phyloP scores from a whole-genome alignment of 23 tunicate species.

The Ascidia mentula region DNA sequence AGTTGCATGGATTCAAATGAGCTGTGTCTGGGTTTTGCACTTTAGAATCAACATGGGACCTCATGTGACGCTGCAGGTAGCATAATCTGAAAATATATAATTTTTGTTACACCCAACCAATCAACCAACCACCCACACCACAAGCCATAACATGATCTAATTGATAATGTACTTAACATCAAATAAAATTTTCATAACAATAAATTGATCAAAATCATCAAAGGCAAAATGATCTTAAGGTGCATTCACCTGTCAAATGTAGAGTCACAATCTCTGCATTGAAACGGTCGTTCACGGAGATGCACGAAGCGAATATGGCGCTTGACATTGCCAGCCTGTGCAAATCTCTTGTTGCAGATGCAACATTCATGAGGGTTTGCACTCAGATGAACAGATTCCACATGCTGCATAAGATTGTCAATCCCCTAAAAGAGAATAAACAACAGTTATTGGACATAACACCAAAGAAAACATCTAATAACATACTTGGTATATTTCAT shows the following conservation, averaged over 20 bases:
- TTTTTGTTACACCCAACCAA: neutral
- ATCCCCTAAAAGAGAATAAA: constrained; percentile 39
- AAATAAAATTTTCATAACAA: too few relatives aligned
- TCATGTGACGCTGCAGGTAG: constrained; percentile 90
- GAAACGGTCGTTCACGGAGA: constrained; percentile 80
- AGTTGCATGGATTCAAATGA: constrained; percentile 63
- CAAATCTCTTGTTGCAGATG: constrained; percentile 83
- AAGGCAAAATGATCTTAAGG: too few relatives aligned
- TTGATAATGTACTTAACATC: too few relatives aligned
- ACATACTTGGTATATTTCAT: constrained; percentile 42
- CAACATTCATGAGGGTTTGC: constrained; percentile 81
- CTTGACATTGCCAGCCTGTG: constrained; percentile 95
- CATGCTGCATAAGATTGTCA: constrained; percentile 68
- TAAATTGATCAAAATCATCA: too few relatives aligned
- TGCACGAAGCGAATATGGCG: constrained; percentile 92
- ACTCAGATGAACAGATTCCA: constrained; percentile 67
- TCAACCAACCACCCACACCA: too few relatives aligned
- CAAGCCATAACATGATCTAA: too few relatives aligned
- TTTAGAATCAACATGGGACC: constrained; percentile 60
- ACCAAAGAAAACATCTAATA: neutral
- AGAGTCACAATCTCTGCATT: constrained; percentile 72
- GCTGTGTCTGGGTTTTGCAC: constrained; percentile 26
- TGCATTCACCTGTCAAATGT: constrained; percentile 91
- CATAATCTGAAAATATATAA: constrained; percentile 41
- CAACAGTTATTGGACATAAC: neutral